Evolutionary conservation across 2,888 invertebrate species (phyloP).

Genomic region (Sylvicola fuscatus): DNA sequence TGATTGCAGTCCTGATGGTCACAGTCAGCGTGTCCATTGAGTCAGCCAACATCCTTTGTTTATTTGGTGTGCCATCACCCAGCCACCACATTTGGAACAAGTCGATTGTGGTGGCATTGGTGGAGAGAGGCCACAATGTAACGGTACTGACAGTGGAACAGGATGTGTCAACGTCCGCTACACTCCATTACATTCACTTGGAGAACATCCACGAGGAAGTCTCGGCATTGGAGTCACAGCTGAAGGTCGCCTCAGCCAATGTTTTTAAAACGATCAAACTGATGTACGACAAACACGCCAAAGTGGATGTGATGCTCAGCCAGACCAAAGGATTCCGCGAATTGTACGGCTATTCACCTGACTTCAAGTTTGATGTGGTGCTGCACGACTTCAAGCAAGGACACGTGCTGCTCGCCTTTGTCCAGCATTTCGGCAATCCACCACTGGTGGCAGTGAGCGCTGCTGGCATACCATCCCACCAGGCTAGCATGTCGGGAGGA

Average conservation of each 20-base stretch:
- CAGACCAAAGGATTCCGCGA: constrained; percentile 14
- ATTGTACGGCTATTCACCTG: constrained; percentile 8
- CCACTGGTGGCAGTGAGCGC: constrained; percentile 7
- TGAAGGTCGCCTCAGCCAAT: not conserved
- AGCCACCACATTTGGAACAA: constrained; percentile 7
- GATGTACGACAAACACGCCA: constrained; percentile 4
- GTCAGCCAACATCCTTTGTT: constrained; percentile 6
- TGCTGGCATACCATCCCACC: constrained; percentile 1
- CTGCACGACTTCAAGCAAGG: constrained; percentile 9
- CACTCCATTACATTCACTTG: constrained; percentile 7
- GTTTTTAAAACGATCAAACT: constrained; percentile 3
- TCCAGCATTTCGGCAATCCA: constrained; percentile 8
- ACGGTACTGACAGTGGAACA: constrained; percentile 6
- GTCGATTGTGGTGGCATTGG: constrained; percentile 5
- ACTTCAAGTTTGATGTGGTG: constrained; percentile 9
- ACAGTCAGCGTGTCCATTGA: no score
- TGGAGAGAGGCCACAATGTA: constrained; percentile 5
- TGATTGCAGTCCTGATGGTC: no score
- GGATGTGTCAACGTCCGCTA: constrained; percentile 4
- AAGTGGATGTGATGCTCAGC: constrained; percentile 7
- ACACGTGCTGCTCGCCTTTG: constrained; percentile 9
- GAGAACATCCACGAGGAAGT: constrained; percentile 6
- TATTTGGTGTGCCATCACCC: constrained; percentile 5
- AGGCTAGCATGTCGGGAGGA: constrained; percentile 1
- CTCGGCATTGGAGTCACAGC: no score